Percentiles rank a stretch among this genome's conserved stretches.
Evolutionary conservation across 1,140 invertebrate genomes (phyloP).

Genomic region (Lepidurus couesii): DNA sequence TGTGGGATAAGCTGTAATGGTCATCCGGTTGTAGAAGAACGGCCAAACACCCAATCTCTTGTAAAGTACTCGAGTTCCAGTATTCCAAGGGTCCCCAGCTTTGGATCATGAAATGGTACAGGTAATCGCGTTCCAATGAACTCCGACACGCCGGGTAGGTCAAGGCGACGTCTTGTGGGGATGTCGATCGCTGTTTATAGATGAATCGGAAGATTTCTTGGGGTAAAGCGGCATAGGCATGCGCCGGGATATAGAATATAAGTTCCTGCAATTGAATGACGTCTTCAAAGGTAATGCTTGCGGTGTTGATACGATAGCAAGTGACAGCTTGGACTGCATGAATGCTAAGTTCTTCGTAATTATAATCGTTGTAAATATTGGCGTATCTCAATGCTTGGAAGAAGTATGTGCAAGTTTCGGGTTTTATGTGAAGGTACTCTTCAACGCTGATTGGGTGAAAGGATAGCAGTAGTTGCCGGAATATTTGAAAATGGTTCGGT

Average conservation of each 20-base stretch:
- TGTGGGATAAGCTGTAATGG: background rate
- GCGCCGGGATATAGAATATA: background rate
- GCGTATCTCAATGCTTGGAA: background rate
- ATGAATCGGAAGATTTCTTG: background rate
- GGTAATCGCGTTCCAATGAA: background rate
- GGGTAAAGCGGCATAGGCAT: background rate
- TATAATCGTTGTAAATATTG: background rate
- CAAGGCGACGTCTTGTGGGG: background rate
- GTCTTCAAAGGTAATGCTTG: background rate
- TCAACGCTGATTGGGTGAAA: background rate
- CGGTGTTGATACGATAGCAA: background rate
- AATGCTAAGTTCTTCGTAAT: background rate
- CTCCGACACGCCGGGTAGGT: background rate
- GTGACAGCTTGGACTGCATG: background rate
- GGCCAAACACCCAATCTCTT: background rate
- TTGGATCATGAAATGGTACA: background rate
- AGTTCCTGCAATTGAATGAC: background rate
- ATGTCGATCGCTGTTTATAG: background rate
- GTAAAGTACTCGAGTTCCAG: background rate
- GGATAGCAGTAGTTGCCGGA: background rate
- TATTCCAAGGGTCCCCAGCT: background rate
- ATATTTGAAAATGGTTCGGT: background rate
- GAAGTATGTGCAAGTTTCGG: background rate
- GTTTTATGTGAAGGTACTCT: background rate
- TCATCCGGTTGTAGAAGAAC: background rate